Evolutionary conservation across 2,113 vertebrate genomes (phyloP).

Genomic region (Macrotis lagotis): DNA sequence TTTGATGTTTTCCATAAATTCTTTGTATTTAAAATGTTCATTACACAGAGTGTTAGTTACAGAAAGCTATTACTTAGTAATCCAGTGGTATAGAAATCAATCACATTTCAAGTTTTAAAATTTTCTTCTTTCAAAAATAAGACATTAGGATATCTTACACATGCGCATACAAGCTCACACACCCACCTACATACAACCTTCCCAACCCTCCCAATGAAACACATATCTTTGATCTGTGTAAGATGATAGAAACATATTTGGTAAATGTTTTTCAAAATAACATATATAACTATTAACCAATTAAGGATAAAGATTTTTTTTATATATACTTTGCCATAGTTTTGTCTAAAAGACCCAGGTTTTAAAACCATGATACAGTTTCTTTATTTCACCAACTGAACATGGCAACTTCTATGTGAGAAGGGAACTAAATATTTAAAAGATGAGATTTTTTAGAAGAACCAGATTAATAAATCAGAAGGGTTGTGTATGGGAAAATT

Average conservation of each 20-base stretch:
- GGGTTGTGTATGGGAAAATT: background rate
- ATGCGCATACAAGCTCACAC: background rate
- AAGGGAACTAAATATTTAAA: conserved; percentile 47
- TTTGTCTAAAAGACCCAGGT: conserved; percentile 24
- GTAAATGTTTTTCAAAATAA: conserved; percentile 24
- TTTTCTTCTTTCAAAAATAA: conserved; percentile 50
- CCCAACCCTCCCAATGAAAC: conserved; percentile 52
- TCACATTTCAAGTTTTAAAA: conserved; percentile 55
- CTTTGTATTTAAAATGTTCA: conserved; percentile 62
- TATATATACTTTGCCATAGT: conserved; percentile 4
- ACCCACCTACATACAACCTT: background rate
- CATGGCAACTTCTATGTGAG: conserved; percentile 25
- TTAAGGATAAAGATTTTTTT: conserved; percentile 4
- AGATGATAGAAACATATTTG: conserved; percentile 54
- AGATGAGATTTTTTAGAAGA: conserved; percentile 58
- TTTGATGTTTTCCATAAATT: conserved; percentile 41
- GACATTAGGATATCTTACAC: background rate
- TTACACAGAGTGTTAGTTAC: conserved; percentile 71
- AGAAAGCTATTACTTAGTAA: conserved; percentile 64
- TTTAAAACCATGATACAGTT: conserved; percentile 40
- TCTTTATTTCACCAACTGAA: conserved; percentile 32
- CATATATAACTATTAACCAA: conserved; percentile 10
- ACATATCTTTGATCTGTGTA: conserved; percentile 53
- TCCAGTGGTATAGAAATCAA: conserved; percentile 70
- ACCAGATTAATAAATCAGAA: conserved; percentile 40